These are phyloP conservation scores for Laspeyria flexula DNA, from an alignment of 2,888 invertebrate species.

Conservation along the genomic window DNA sequence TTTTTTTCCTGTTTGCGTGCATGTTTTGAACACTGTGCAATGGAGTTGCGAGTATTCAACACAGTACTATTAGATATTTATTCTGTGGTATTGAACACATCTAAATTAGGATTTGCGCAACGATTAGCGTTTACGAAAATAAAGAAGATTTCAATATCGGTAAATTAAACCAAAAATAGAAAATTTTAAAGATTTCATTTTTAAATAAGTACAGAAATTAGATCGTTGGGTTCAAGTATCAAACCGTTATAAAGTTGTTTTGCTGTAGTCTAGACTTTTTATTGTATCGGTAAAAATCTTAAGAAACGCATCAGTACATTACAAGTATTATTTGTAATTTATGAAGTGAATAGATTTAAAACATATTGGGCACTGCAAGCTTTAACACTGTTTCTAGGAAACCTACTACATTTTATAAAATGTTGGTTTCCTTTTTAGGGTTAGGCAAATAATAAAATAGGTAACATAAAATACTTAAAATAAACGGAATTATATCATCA, in stretches of 20 bases:
- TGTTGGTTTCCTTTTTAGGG: too few relatives aligned
- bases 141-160: not conserved
- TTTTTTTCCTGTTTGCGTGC: conserved; percentile 65
- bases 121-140: conserved; percentile 9
- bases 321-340: too few relatives aligned
- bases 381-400: too few relatives aligned
- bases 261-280: not conserved
- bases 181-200: not conserved
- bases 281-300: not conserved
- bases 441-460: too few relatives aligned
- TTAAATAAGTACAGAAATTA: not conserved
- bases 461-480: too few relatives aligned
- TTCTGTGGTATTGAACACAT: conserved; percentile 63
- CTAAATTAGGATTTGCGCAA: conserved; percentile 41
- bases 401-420: too few relatives aligned
- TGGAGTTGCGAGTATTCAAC: conserved; percentile 66
- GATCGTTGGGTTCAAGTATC: not conserved
- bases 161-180: not conserved
- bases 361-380: too few relatives aligned
- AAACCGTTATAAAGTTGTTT: not conserved
- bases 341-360: too few relatives aligned
- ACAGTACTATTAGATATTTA: too few relatives aligned
- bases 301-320: not conserved
- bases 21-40: conserved; percentile 73
- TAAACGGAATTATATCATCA: too few relatives aligned